A percentile compares a stretch with the other conserved stretches of the same genome.
phyloP scores from a whole-genome alignment of 2,797 vertebrate genomes.

The Phalanger gymnotis region DNA sequence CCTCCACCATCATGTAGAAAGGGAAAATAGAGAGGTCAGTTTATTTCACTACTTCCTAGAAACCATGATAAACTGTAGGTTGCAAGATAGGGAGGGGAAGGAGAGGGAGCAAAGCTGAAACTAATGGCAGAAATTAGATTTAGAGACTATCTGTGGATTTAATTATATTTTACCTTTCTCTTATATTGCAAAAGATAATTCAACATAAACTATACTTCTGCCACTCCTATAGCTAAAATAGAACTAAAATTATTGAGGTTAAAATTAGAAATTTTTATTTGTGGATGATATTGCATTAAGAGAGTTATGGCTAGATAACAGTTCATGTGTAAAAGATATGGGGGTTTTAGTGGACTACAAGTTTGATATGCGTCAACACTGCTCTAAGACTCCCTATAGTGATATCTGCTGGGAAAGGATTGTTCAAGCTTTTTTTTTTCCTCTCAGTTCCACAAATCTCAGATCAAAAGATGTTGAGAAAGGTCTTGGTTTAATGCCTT shows the following conservation, averaged over 20 bases:
- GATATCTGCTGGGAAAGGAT: not conserved
- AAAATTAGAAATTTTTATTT: not conserved
- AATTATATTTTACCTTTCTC: not conserved
- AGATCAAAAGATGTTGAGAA: not conserved
- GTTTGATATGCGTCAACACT: not conserved
- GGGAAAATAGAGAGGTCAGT: conserved; percentile 16
- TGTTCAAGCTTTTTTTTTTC: not conserved
- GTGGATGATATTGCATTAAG: not conserved
- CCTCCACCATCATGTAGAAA: conserved; percentile 20
- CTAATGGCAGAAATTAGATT: not conserved
- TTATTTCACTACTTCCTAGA: conserved; percentile 6
- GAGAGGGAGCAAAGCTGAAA: not conserved
- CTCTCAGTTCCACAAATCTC: not conserved
- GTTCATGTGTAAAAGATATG: not conserved
- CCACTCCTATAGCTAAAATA: not conserved
- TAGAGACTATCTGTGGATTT: not conserved
- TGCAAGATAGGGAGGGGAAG: not conserved
- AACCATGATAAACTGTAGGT: not conserved
- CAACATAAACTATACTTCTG: not conserved
- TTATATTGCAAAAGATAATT: not conserved
- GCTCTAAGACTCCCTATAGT: not conserved
- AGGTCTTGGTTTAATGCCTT: not conserved
- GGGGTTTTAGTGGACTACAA: not conserved
- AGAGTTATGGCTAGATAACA: not conserved
- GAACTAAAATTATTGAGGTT: not conserved